Percentiles rank a stretch among this genome's conserved stretches.
Evolutionary conservation across 1,140 invertebrate species (phyloP).

Genomic region (Anthonomus grandis): DNA sequence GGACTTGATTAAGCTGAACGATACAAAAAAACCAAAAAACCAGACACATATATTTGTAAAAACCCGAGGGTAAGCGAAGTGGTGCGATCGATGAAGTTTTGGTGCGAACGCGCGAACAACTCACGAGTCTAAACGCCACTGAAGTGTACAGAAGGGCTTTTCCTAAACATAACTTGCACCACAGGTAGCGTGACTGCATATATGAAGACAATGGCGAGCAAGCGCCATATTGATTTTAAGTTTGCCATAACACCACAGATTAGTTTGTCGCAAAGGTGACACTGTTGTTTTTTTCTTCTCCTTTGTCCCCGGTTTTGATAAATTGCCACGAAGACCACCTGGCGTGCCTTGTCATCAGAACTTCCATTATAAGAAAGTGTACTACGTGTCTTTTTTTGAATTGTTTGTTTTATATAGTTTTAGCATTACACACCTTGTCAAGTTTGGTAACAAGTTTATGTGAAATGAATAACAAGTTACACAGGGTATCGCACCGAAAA

Average conservation of each 20-base stretch:
- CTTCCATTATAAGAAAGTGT: conserved; percentile 3
- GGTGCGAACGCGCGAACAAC: conserved; percentile 39
- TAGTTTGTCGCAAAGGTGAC: conserved; percentile 34
- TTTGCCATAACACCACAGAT: conserved; percentile 36
- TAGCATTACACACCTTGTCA: no score
- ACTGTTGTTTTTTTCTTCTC: conserved; percentile 23
- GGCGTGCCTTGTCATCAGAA: conserved; percentile 14
- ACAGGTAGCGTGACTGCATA: conserved; percentile 41
- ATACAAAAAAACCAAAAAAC: conserved; percentile 32
- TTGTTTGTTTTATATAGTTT: no score
- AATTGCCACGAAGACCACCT: conserved; percentile 13
- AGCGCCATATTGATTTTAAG: conserved; percentile 49
- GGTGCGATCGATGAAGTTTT: conserved; percentile 35
- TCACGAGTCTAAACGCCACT: conserved; percentile 41
- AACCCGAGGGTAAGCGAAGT: conserved; percentile 35
- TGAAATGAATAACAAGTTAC: no score
- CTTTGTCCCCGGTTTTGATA: conserved; percentile 17
- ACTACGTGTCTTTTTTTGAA: no score
- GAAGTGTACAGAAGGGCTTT: conserved; percentile 34
- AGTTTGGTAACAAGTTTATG: no score
- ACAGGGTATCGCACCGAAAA: no score
- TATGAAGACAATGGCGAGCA: conserved; percentile 39
- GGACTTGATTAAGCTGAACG: conserved; percentile 33
- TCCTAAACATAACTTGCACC: conserved; percentile 37
- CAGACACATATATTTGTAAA: conserved; percentile 34